Evolutionary conservation across 2,797 vertebrate genomes (phyloP), one percentile per base, ranked within the genome.

Genomic region (Sternotherus odoratus): DNA sequence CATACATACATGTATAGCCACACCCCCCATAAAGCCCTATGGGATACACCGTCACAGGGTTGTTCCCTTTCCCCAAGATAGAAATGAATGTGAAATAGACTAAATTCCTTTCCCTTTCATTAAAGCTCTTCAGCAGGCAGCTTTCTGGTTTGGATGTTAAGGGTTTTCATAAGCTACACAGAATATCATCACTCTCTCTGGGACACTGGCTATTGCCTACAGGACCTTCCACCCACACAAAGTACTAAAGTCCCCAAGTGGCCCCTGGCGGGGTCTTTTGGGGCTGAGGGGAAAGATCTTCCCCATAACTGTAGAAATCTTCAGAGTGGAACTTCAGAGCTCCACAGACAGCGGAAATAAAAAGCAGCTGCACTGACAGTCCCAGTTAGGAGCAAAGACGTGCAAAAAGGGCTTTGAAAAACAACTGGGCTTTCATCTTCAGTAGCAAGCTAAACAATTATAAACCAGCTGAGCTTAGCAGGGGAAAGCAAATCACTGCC

Each of bases 341-440:
- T 88, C 74, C 54, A 89, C 50, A 50, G 83, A 95, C 91, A 95
- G 95, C 92, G 88, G 92, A 96, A 97, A 95, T 95, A 87, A 95
- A 96, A 97, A 96, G 77, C 88, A 97, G 94, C 95, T 82, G 91
- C 81, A 87, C 93, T 96, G 96, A 95, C 96, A 96, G 96, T 93
- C 94, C 81, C 95, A 94, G 94, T 97, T 96, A 95, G 91, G 86
- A 97, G 92, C 91, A 96, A 96, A 91, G 83, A 95, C 74, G 36
- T 91, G 96, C 92, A 97, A 94, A 69, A 95, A 88, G 83, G 77
- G 24, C 96, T 97, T 97, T 97, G 97, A 96, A 96, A 97, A 97
- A 95, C 91, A 96, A 92, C 89, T 69, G 93, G 94, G 43, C 91
- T 97, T 97, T 97, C 96, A 97, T 96, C 95, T 96, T 96, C 97